Percentiles rank a stretch among this genome's conserved stretches.
Evolutionary conservation across 2,113 vertebrate species (phyloP).

Genomic region (Sigmodon hispidus): DNA sequence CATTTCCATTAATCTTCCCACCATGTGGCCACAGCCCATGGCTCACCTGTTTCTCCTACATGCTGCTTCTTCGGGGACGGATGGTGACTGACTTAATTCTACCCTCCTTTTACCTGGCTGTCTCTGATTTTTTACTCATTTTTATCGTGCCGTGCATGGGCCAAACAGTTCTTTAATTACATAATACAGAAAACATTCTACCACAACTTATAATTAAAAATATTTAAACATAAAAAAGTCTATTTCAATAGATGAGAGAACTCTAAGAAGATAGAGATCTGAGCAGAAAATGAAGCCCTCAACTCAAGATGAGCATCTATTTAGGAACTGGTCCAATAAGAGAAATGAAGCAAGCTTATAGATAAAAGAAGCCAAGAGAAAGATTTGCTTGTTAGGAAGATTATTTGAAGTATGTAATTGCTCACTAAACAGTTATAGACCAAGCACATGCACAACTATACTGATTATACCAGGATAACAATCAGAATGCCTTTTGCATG

Average conservation of each 20-base stretch:
- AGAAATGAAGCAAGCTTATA: not conserved
- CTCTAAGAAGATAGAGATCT: not conserved
- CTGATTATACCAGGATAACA: not conserved
- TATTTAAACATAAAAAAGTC: not conserved
- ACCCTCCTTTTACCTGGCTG: too few relatives aligned
- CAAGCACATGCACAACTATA: not conserved
- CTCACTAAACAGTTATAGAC: not conserved
- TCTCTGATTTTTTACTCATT: too few relatives aligned
- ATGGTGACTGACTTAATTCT: too few relatives aligned
- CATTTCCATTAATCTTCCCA: too few relatives aligned
- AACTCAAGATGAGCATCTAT: not conserved
- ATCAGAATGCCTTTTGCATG: not conserved
- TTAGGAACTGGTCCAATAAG: not conserved
- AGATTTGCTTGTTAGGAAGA: not conserved
- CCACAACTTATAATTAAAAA: not conserved
- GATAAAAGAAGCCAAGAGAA: not conserved
- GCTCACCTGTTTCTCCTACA: too few relatives aligned
- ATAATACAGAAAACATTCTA: too few relatives aligned
- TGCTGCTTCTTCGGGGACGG: too few relatives aligned
- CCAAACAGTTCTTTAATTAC: too few relatives aligned
- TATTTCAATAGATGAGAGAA: not conserved
- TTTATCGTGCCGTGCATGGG: too few relatives aligned
- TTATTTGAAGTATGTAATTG: not conserved
- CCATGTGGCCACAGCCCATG: too few relatives aligned
- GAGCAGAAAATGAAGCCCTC: not conserved